Evolutionary conservation across 2,797 vertebrate genomes (phyloP).

Genomic region (Schizopygopsis pylzovi): DNA sequence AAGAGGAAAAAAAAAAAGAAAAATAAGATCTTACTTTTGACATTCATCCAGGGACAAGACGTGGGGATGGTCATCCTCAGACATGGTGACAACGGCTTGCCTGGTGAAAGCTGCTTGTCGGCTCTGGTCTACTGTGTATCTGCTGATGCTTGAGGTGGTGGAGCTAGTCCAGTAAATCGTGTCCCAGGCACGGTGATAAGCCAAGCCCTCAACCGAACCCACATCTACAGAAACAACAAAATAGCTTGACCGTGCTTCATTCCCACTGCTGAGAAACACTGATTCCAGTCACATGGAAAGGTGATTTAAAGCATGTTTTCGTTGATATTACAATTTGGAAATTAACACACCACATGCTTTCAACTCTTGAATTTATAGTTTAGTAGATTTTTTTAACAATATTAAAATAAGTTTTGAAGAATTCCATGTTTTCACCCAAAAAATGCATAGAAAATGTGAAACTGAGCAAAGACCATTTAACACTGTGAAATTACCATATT

Average conservation of each 20-base stretch:
- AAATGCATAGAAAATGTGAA: neutral
- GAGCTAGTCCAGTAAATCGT: conserved; percentile 98
- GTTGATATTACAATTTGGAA: neutral
- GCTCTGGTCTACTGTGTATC: conserved; percentile 89
- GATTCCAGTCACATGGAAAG: neutral
- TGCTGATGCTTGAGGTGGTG: conserved; percentile 92
- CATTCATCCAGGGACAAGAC: conserved; percentile 94
- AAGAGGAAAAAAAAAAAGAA: neutral
- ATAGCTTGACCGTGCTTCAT: neutral
- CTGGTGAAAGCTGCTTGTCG: conserved; percentile 81
- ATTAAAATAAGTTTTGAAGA: neutral
- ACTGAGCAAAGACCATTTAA: neutral
- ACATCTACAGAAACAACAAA: conserved; percentile 81
- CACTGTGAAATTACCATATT: neutral
- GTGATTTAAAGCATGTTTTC: neutral
- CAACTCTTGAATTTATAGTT: neutral
- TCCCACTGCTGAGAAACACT: neutral
- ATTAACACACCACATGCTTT: neutral
- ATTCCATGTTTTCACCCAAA: neutral
- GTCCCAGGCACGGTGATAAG: conserved; percentile 94
- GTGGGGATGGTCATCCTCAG: conserved; percentile 96
- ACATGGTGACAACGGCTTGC: conserved; percentile 90
- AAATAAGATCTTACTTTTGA: conserved; percentile 85
- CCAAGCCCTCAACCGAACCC: conserved; percentile 96
- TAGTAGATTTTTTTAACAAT: neutral